Base-by-base conservation (phyloP, 2,888 invertebrate genomes). In the Oscheius sp. region DNA sequence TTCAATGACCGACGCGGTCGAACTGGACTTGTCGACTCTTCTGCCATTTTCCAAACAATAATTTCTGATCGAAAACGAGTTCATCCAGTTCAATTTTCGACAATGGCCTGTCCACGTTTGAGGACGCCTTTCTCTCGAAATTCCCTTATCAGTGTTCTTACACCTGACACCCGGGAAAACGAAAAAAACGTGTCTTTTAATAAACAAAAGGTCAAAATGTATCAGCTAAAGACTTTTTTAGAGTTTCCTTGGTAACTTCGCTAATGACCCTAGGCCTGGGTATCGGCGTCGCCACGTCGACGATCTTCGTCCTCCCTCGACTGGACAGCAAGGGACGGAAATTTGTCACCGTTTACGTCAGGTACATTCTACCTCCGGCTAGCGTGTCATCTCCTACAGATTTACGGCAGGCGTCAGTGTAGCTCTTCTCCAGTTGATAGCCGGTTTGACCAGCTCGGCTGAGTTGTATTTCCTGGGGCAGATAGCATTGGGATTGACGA, bases 401-500 rank as follows among this genome's bases (percentile, higher is more conserved):
- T 59, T 59, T 56, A 16, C 74, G 5, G 25, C 76, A 0, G 63
- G 73, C 2, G 6, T 64, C 21, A 25, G 61, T 0, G 23, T 52
- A 3, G 74, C 73, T 1, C 7, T 72, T 6, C 71, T 72, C 45
- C 73, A 74, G 5, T 23, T 80, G 1, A n/a, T 56, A 0, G 53
- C 78, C 0, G 78, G 76, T 16, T 13, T 76, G 5, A 49, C 69
- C 5, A 58, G 72, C 27, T 73, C 80, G 0, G 52, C 75, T 0
- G 80, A 80, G 58, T 27, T 80, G 0, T 80, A 75, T 41, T 52
- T 78, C 6, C 43, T 80, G 41, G 75, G 70, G 12, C 76, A 76
- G 18, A 63, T 66, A 2, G 45, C 53, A 21, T 23, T 55, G 25
- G 72, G 72, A 13, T 3, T 43, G 1, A 21, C 55, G 6, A 52